Evolutionary conservation across 1,140 invertebrate genomes (phyloP).

Genomic region (Spodoptera litura): DNA sequence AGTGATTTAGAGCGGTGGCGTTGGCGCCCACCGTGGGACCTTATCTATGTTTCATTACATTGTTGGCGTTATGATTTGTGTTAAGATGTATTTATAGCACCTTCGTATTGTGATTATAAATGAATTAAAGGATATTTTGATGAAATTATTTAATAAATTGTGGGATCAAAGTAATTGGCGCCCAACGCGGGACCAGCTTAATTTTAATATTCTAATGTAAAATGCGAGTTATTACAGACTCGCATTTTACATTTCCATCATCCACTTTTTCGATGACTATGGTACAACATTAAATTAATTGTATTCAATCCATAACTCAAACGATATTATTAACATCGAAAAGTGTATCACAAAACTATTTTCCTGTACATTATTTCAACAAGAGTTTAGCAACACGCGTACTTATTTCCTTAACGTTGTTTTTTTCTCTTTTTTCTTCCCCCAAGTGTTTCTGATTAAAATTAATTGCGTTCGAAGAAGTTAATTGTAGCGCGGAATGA

Average conservation of each 20-base stretch:
- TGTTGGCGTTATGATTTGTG: neutral
- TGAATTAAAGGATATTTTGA: no score
- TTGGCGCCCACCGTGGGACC: slow-evolving; percentile 50
- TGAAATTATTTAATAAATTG: neutral
- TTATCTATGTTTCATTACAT: slow-evolving; percentile 28
- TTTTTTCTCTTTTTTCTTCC: slow-evolving; percentile 55
- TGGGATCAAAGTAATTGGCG: neutral
- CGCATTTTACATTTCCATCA: no score
- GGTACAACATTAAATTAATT: no score
- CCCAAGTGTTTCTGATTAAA: slow-evolving; percentile 66
- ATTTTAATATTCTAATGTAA: neutral
- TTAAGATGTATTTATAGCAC: neutral
- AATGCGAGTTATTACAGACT: no score
- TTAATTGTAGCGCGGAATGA: slow-evolving; percentile 69
- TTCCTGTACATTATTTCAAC: slow-evolving; percentile 31
- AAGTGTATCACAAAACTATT: slow-evolving; percentile 37
- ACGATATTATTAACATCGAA: no score
- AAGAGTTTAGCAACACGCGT: neutral
- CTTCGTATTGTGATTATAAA: neutral
- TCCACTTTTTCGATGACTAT: no score
- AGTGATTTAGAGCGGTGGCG: slow-evolving; percentile 59
- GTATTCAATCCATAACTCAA: no score
- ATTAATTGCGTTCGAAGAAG: slow-evolving; percentile 68
- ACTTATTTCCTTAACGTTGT: slow-evolving; percentile 15
- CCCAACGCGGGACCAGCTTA: neutral